A percentile compares a stretch with the other conserved stretches of the same genome.
These are phyloP conservation scores for Calephelis perditalis DNA, from an alignment of 2,888 invertebrate genomes.

Conservation along the genomic window DNA sequence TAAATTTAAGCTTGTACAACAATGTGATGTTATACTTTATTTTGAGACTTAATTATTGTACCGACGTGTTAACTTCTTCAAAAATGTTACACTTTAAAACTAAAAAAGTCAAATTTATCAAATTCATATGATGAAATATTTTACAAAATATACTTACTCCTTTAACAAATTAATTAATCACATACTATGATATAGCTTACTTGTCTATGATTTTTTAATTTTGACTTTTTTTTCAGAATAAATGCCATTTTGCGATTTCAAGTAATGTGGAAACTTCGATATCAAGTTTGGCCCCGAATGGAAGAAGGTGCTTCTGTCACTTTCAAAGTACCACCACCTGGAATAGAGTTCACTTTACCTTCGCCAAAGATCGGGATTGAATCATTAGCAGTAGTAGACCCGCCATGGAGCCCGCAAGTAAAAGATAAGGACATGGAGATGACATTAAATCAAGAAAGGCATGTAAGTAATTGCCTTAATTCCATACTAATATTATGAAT, in stretches of 20 bases:
- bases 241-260: constrained; percentile 84
- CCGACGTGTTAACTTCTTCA: too few species aligned
- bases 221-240: constrained; percentile 44
- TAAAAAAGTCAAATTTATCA: too few species aligned
- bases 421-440: constrained; percentile 99
- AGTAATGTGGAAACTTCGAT: constrained; percentile 96
- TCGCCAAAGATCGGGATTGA: constrained; percentile 99
- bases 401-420: constrained; percentile 98
- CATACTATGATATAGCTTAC: too few species aligned
- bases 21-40: too few species aligned
- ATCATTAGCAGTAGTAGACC: constrained; percentile 95
- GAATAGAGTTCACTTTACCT: constrained; percentile 98
- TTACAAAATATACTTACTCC: too few species aligned
- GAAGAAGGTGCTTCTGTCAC: constrained; percentile 97
- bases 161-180: too few species aligned
- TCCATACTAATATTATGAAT: too few species aligned
- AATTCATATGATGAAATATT: too few species aligned
- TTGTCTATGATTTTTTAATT: neutral
- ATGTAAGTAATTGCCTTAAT: constrained; percentile 77
- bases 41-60: too few species aligned
- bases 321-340: constrained; percentile 99
- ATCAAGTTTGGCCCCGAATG: constrained; percentile 99
- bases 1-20: too few species aligned
- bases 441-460: constrained; percentile 97
- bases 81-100: too few species aligned